phyloP scores from a whole-genome alignment of 2,797 vertebrate genomes.

The Botia almorhae region DNA sequence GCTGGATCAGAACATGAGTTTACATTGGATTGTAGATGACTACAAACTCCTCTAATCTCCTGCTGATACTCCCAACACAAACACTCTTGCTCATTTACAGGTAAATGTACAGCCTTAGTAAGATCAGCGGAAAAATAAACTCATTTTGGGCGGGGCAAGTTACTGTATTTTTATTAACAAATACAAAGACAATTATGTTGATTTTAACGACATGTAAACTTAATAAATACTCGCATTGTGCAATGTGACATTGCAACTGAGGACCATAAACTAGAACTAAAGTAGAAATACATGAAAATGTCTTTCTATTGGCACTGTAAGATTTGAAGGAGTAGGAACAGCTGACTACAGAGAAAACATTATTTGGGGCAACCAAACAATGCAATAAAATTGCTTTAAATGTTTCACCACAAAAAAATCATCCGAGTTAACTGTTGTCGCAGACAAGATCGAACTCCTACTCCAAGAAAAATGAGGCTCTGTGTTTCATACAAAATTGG shows the following conservation, averaged over 20 bases:
- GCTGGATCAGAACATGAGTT: background rate
- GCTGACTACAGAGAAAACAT: slow-evolving; percentile 10
- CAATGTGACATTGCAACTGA: no score
- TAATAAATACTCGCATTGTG: no score
- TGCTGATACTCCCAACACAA: no score
- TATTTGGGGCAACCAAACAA: slow-evolving; percentile 15
- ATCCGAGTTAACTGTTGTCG: background rate
- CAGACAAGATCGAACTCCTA: slow-evolving; percentile 25
- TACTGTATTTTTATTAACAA: no score
- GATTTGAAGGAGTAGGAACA: background rate
- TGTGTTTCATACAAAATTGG: slow-evolving; percentile 16
- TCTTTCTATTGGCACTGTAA: background rate
- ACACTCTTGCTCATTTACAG: no score
- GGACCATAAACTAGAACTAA: no score
- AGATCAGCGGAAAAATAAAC: no score
- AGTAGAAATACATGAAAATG: background rate
- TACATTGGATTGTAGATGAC: background rate
- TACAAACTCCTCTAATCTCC: no score
- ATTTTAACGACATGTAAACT: no score
- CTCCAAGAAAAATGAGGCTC: slow-evolving; percentile 28
- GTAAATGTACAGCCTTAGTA: no score
- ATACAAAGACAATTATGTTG: no score
- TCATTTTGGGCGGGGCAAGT: no score
- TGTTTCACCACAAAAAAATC: slow-evolving; percentile 1
- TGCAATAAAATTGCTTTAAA: slow-evolving; percentile 16